These are phyloP conservation scores for Xiphias gladius DNA, from an alignment of 2,113 vertebrate species.

Conservation along the genomic window DNA sequence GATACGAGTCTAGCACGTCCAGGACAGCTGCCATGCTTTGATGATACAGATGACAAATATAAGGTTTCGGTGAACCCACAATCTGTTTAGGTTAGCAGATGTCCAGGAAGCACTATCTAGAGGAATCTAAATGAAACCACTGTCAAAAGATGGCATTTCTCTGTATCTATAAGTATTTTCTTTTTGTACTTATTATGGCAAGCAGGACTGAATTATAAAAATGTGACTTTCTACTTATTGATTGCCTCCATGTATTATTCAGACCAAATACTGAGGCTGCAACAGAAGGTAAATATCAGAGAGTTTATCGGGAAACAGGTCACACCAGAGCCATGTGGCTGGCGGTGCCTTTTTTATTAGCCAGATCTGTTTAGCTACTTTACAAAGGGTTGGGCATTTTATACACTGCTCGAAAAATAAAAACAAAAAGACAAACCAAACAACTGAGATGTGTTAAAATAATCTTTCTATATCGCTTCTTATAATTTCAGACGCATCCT, in stretches of 20 bases:
- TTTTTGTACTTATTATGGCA: constrained; percentile 28
- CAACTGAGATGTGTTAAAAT: background rate
- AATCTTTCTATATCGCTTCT: background rate
- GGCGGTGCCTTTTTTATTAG: constrained; percentile 5
- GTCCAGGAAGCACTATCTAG: background rate
- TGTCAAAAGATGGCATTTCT: background rate
- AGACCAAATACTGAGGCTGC: constrained; percentile 55
- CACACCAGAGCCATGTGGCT: constrained; percentile 48
- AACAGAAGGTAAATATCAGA: constrained; percentile 66
- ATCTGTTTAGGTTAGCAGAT: background rate
- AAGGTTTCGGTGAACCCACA: background rate
- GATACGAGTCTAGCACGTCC: background rate
- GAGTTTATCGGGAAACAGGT: constrained; percentile 65
- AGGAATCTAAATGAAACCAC: background rate
- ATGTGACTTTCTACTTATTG: constrained; percentile 62
- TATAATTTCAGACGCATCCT: background rate
- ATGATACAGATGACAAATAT: background rate
- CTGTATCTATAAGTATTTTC: background rate
- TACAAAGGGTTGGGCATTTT: background rate
- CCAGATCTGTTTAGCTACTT: background rate
- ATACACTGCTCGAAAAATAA: background rate
- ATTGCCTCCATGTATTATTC: constrained; percentile 76
- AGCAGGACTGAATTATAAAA: constrained; percentile 48
- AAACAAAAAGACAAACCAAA: constrained; percentile 2
- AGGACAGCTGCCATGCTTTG: background rate